Conservation (phyloP, 2,797 vertebrate species). For the Rhyacichthys aspro region DNA sequence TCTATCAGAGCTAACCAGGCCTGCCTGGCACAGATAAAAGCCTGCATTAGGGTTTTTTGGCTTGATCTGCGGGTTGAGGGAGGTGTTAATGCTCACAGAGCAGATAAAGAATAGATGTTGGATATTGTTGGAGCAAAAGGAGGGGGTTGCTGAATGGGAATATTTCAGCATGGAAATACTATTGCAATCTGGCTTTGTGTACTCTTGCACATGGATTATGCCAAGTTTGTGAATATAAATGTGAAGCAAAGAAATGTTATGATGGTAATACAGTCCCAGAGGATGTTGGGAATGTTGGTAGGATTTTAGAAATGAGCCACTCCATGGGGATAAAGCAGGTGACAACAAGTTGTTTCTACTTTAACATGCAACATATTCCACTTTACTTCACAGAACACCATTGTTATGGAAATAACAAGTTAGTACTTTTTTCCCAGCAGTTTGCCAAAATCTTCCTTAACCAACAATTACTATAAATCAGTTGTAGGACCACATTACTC, state of each 20-base stretch:
- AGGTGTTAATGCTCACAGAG: slow-evolving; percentile 41
- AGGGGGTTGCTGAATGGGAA: slow-evolving; percentile 4
- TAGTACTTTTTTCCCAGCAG: not conserved
- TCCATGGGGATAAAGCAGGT: slow-evolving; percentile 2
- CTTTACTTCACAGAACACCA: slow-evolving; percentile 9
- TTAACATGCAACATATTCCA: slow-evolving; percentile 9
- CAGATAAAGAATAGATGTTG: slow-evolving; percentile 28
- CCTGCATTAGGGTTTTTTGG: slow-evolving; percentile 42
- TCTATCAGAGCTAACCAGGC: slow-evolving; percentile 65
- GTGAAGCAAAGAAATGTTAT: slow-evolving; percentile 6
- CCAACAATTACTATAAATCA: slow-evolving; percentile 13
- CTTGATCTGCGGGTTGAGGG: slow-evolving; percentile 37
- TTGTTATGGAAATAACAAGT: slow-evolving; percentile 3
- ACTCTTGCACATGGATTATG: slow-evolving; percentile 15
- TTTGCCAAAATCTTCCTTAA: slow-evolving; percentile 20
- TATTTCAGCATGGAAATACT: slow-evolving; percentile 15
- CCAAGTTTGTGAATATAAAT: slow-evolving; percentile 16
- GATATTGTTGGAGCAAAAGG: slow-evolving; percentile 18
- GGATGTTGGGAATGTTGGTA: slow-evolving; percentile 13
- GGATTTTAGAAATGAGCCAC: slow-evolving; percentile 16
- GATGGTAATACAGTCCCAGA: slow-evolving; percentile 15
- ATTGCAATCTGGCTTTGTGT: slow-evolving; percentile 9
- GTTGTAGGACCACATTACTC: slow-evolving; percentile 13
- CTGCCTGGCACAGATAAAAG: slow-evolving; percentile 67
- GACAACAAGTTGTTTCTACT: slow-evolving; percentile 16